Base-by-base conservation (phyloP, 2,113 vertebrate species). In the Rhinopomastus cyanomelas region DNA sequence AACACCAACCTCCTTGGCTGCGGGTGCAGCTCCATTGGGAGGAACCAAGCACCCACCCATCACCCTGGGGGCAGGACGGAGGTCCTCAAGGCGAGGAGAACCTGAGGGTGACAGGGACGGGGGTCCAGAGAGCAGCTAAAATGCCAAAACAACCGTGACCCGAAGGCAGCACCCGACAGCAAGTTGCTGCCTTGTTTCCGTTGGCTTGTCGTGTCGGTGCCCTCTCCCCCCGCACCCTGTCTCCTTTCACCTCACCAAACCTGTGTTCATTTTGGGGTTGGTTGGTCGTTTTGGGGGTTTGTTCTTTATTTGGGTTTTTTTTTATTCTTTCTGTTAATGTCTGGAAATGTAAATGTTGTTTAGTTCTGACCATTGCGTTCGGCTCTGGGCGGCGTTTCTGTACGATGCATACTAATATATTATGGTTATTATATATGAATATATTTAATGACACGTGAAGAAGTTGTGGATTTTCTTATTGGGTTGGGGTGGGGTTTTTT, bases 341-440 rank as follows among this genome's bases (percentile, higher is more conserved):
- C 97, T 97, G 91, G 96, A 98, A 98, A 96, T 99, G 98, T 99
- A 98, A 98, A 99, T 98, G 98, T 98, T 96, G 96, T 98, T 98
- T 98, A 98, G 98, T 98, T 98, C 95, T 97, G 98, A 97, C 97
- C 98, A 98, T 97, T 97, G 98, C 98, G 97, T 97, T 97, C 97
- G 96, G 97, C 97, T 98, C 90, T 96, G 96, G 96, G 97, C 97
- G 72, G 97, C 98, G 97, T 97, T 98, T 97, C 98, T 98, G 98
- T 98, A 98, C 98, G 96, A 98, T 98, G 98, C 98, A 98, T 99
- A 99, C 99, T 99, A 99, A 99, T 99, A 99, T 99, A 99, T 99
- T 99, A 99, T 98, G 98, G 98, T 99, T 99, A 99, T 99, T 99
- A 99, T 99, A 99, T 99, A 99, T 99, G 98, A 99, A 99, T 98